Conservation (phyloP, 2,888 invertebrate genomes). For the Spilosoma lubricipeda region DNA sequence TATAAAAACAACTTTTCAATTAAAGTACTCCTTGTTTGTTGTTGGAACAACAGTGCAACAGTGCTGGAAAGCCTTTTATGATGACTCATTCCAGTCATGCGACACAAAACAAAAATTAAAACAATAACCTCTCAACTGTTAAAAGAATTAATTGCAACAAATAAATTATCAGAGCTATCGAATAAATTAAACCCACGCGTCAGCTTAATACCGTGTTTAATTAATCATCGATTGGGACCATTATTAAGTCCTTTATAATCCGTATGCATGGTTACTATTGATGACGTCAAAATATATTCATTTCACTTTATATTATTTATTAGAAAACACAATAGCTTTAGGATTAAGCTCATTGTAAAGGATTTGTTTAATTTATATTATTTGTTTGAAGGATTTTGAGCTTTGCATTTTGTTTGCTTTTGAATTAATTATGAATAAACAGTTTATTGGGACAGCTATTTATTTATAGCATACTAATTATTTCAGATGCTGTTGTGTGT, state of each 20-base stretch:
- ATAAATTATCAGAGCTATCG: conserved; percentile 29
- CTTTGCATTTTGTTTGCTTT: not conserved
- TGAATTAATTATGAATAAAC: conserved; percentile 5
- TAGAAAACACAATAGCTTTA: not conserved
- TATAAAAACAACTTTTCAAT: too few relatives aligned
- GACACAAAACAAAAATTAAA: not conserved
- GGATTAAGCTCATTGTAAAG: not conserved
- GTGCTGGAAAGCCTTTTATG: not conserved
- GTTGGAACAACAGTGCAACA: too few relatives aligned
- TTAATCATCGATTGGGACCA: conserved; percentile 36
- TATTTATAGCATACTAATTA: not conserved
- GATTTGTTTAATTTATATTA: not conserved
- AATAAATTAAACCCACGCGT: conserved; percentile 42
- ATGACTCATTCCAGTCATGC: not conserved
- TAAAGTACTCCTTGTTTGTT: too few relatives aligned
- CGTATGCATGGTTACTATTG: conserved; percentile 14
- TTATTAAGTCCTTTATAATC: conserved; percentile 40
- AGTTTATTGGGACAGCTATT: not conserved
- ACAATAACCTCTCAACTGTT: not conserved
- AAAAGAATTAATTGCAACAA: not conserved
- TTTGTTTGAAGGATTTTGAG: not conserved
- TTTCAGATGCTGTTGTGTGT: not conserved
- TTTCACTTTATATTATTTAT: conserved; percentile 7
- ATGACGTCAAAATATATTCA: conserved; percentile 12
- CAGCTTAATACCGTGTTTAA: conserved; percentile 34